These are phyloP conservation scores for Agriopis leucophaearia DNA, from an alignment of 2,888 invertebrate species.

Conservation along the genomic window DNA sequence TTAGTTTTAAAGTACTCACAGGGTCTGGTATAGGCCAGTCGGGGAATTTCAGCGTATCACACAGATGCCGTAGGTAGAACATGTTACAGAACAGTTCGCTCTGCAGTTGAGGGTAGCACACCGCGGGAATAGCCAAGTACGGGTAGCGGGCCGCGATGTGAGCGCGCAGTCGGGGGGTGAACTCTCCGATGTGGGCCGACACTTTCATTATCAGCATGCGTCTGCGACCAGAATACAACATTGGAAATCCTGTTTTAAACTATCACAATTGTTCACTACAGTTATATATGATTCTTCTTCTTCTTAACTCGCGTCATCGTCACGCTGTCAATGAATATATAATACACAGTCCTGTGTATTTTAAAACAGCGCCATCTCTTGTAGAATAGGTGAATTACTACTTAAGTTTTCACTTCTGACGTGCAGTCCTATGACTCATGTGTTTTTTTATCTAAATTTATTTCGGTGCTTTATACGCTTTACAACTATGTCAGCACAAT, in stretches of 20 bases:
- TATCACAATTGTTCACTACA: no score
- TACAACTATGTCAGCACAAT: no score
- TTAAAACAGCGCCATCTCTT: no score
- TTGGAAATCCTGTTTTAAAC: not conserved
- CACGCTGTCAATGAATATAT: no score
- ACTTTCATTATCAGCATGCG: conserved; percentile 98
- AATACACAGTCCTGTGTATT: no score
- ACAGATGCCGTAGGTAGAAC: conserved; percentile 98
- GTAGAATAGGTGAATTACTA: no score
- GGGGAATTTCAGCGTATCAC: conserved; percentile 95
- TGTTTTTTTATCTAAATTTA: no score
- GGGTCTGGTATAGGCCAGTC: conserved; percentile 95
- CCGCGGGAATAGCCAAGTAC: conserved; percentile 97
- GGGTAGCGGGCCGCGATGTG: conserved; percentile 98
- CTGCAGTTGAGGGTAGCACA: conserved; percentile 97
- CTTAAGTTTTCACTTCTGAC: no score
- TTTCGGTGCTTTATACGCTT: no score
- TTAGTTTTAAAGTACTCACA: conserved; percentile 29
- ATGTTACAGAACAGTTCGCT: conserved; percentile 99
- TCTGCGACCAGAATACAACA: conserved; percentile 65
- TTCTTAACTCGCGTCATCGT: no score
- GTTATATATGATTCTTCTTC: no score
- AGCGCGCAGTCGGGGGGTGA: conserved; percentile 96
- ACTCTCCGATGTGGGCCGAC: conserved; percentile 98
- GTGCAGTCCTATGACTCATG: no score